Base-by-base conservation (phyloP, 2,797 vertebrate species). In the Nasua narica region DNA sequence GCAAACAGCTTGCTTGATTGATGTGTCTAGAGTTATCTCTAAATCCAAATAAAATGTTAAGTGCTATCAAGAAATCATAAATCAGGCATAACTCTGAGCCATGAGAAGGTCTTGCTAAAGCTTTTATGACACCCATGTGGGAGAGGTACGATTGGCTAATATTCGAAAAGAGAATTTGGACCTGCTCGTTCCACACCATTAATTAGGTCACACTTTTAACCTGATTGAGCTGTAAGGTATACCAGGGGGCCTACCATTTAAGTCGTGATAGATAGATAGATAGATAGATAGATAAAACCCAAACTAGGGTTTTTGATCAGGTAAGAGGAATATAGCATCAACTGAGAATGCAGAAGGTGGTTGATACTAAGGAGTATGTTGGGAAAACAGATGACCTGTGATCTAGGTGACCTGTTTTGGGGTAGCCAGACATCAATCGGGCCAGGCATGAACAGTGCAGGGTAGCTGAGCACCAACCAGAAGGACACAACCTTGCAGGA, bases 1-100 rank as follows among this genome's bases (percentile, higher is more conserved):
- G 89, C 93, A 97, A 97, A 91, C 96, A 96, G 40, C 96, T 89
- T 92, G 76, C 29, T 94, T 97, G 97, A 97, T 29, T 86, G 96
- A 95, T 95, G 86, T 94, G 79, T 87, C 92, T 87, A 91, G 60
- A 95, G 67, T 86, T 95, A 92, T 96, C 94, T 95, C 93, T 79
- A 91, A 96, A 90, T 97, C 97, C 93, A 97, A 97, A 94, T 96
- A 95, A 97, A 96, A 98, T 94, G 97, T 77, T 95, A 98, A 97
- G 93, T 94, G 90, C 93, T 92, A 95, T 95, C 35, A 77, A 95
- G 94, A 97, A 96, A 88, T 62, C 81, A 69, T 94, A 95, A 97
- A 96, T 97, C 95, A 97, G 72, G 56, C 56, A 62, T 43, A 65
- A 58, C 85, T 78, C 48, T 86, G 74, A 95, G 90, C 65, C 70